Evolutionary conservation across 2,888 invertebrate species (phyloP).

Genomic region (Tenthredo notha): DNA sequence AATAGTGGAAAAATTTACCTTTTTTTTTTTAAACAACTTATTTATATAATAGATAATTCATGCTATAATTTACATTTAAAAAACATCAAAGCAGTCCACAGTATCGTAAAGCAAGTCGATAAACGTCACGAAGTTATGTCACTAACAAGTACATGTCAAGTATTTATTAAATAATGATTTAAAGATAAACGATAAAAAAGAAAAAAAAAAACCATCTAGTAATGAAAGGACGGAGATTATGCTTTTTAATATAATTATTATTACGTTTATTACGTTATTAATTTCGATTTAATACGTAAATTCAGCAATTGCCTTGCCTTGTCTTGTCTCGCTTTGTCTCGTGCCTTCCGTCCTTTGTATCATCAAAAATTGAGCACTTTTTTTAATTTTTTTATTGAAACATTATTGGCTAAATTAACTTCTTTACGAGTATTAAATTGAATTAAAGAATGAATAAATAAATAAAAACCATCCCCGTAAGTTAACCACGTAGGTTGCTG

Average conservation of each 20-base stretch:
- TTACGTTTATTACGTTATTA: background rate
- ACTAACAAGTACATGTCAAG: background rate
- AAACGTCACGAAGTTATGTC: background rate
- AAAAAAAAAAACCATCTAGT: background rate
- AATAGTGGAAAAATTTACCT: background rate
- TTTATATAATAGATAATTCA: constrained; percentile 6
- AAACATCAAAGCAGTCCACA: constrained; percentile 4
- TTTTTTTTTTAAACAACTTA: background rate
- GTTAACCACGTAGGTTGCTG: constrained; percentile 29
- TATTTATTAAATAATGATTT: background rate
- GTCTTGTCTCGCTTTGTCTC: too few species aligned
- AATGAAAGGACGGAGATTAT: background rate
- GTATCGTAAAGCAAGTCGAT: constrained; percentile 17
- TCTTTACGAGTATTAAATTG: constrained; percentile 13
- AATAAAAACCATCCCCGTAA: background rate
- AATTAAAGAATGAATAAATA: background rate
- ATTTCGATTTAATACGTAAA: background rate
- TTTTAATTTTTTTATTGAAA: background rate
- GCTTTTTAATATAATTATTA: background rate
- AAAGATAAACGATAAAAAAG: background rate
- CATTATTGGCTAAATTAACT: constrained; percentile 22
- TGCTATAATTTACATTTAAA: background rate
- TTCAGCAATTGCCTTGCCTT: background rate
- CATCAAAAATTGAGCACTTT: background rate
- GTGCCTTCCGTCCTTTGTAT: background rate